Evolutionary conservation across 2,113 vertebrate species (phyloP), one percentile per base, ranked within the genome.

Genomic region (Peucedramus taeniatus): DNA sequence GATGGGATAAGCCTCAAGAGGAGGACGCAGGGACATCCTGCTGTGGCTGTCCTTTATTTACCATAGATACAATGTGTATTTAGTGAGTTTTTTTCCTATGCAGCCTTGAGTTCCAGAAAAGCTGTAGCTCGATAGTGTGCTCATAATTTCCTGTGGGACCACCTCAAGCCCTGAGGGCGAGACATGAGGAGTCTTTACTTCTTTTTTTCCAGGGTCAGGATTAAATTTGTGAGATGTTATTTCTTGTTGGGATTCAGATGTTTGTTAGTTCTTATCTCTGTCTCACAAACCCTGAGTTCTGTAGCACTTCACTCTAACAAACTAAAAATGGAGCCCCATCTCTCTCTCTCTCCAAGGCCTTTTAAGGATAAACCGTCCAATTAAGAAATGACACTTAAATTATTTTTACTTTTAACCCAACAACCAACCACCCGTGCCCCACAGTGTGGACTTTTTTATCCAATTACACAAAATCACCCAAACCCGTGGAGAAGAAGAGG

Each of bases 11-110:
- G 8, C 26, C 24, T 26, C 3, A 3, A 8, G 44, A 53, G 22
- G 37, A 23, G 26, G 59, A 13, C 33, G 26, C 15, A 54, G 10
- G 8, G 20, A 10, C 5, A 1, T 15, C 0, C 2, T n/a, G 17
- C 44, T 47, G 56, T 5, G 2, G 20, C 57, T 75, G 47, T 13
- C 6, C 21, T 75, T 71, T 42, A 4, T 26, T 42, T 33, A 15
- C 16, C 27, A 5, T 2, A 22, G 54, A 5, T 77, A 61, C 37
- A 40, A 7, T 4, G 15, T 54, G 15, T 49, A 10, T 68, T 79
- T 8, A 3, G 11, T 49, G 59, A 13, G 3, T 6, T 18, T 11
- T 30, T 19, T 13, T 19, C 37, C 16, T n/a, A 6, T 74, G 68
- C 60, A 71, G 23, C 42, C 15, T 3, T 18, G 27, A 20, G 50